These are phyloP conservation scores for Eupithecia exiguata DNA, from an alignment of 2,888 invertebrate species.

Conservation along the genomic window DNA sequence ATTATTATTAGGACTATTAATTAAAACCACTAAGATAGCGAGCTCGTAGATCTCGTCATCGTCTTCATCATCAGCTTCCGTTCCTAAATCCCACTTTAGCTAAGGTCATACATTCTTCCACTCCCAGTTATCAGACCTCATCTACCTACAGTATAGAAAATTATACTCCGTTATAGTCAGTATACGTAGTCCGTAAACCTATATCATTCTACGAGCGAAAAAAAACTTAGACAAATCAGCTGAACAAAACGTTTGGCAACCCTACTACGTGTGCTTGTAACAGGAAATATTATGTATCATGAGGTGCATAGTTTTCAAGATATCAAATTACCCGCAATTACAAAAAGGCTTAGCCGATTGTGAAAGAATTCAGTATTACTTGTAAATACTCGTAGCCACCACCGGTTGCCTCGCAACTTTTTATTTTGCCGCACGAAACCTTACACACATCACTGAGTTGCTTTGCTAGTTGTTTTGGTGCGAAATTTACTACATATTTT, in stretches of 20 bases:
- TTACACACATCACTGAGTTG: background rate
- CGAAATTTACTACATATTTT: background rate
- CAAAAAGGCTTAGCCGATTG: background rate
- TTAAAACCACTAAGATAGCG: background rate
- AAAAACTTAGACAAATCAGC: background rate
- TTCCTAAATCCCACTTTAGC: background rate
- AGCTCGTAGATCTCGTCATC: background rate
- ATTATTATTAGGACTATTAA: too few species aligned
- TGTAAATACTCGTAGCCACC: constrained; percentile 10
- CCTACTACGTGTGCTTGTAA: constrained; percentile 12
- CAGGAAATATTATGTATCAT: constrained; percentile 27
- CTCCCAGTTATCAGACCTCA: background rate
- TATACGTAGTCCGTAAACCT: background rate
- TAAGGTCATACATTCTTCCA: background rate
- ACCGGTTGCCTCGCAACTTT: background rate
- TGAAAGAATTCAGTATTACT: constrained; percentile 15
- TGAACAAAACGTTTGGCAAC: background rate
- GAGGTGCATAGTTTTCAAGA: constrained; percentile 20
- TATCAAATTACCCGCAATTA: constrained; percentile 15
- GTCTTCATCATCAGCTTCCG: background rate
- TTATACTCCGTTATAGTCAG: background rate
- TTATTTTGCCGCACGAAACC: background rate
- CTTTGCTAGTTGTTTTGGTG: background rate
- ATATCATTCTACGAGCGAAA: background rate
- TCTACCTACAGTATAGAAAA: background rate